These are phyloP conservation scores for Drymodes brunneopygia DNA, from an alignment of 2,113 vertebrate species.

Conservation along the genomic window DNA sequence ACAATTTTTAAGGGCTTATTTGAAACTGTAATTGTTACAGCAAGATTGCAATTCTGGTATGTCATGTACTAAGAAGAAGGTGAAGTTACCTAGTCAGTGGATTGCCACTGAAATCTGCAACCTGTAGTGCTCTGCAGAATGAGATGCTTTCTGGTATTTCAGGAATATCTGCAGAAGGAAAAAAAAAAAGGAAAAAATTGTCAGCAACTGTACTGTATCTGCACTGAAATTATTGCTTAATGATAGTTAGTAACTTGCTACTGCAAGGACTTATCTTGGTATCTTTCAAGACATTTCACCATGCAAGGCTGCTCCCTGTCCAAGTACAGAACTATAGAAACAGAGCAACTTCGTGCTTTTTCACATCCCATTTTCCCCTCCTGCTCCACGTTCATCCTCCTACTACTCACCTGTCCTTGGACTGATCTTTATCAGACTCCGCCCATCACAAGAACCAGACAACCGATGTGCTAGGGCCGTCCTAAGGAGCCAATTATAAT, in stretches of 20 bases:
- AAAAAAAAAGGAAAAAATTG: not conserved
- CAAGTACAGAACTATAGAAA: not conserved
- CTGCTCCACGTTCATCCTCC: accelerated
- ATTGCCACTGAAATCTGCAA: constrained; percentile 98
- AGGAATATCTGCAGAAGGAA: constrained; percentile 84
- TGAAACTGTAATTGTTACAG: not conserved
- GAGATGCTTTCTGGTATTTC: constrained; percentile 98
- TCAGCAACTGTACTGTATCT: not conserved
- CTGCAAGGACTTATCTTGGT: not conserved
- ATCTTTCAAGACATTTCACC: not conserved
- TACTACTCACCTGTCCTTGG: not conserved
- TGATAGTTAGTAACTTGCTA: not conserved
- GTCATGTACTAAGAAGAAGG: not conserved
- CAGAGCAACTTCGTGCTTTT: not conserved
- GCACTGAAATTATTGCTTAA: not conserved
- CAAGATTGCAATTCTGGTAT: not conserved
- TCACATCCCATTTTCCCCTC: not conserved
- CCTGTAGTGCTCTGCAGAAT: constrained; percentile 92
- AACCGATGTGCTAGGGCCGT: not conserved
- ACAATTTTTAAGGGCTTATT: constrained; percentile 9
- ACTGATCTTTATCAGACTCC: not conserved
- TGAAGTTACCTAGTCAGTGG: constrained; percentile 89
- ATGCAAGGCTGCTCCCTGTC: not conserved
- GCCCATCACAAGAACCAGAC: not conserved
- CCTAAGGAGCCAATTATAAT: not conserved